Base-by-base conservation (phyloP, 2,113 vertebrate genomes). In the Malurus cyaneus region DNA sequence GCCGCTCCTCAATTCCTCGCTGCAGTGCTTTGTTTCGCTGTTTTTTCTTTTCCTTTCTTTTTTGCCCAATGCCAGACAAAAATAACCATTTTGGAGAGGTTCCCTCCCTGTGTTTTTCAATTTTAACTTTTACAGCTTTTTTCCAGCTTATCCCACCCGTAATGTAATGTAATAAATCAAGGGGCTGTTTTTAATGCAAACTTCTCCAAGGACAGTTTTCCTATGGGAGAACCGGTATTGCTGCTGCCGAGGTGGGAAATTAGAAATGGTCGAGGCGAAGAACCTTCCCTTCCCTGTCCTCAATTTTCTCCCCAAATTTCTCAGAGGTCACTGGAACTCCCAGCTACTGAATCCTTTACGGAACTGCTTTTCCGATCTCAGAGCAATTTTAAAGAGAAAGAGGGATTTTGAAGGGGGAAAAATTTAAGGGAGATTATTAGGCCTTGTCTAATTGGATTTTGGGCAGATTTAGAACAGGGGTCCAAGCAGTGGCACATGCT, bases 401-500 rank as follows among this genome's bases (percentile, higher is more conserved):
- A 36, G 18, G 25, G 86, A 82, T 82, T 82, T 47, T 5, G 10
- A 62, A 57, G 6, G 7, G 3, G 0, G 3, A 24, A 21, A 56
- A 36, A 26, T 1, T 3, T 7, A 34, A 1, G 4, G 9, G 41
- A 85, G 34, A 76, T 83, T 7, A 34, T 47, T n/a, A 87, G 92
- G 89, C 83, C 90, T 31, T 50, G 50, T 18, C 32, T 52, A 41
- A 46, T 34, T 19, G 18, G 8, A 14, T 10, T 88, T 65, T 9
- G 57, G 56, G 29, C 19, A 83, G 36, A 24, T 31, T 71, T 65
- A 62, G 44, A 70, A 54, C 16, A 57, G 12, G 14, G 10, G 15
- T 34, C 44, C 34, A 2, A 11, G 28, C 5, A 39, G 52, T 12
- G 56, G 8, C 36, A 64, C n/a, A 18, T 0, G 0, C 1, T 47